Base-by-base conservation (phyloP, 2,888 invertebrate species). In the Drosophila koepferae region DNA sequence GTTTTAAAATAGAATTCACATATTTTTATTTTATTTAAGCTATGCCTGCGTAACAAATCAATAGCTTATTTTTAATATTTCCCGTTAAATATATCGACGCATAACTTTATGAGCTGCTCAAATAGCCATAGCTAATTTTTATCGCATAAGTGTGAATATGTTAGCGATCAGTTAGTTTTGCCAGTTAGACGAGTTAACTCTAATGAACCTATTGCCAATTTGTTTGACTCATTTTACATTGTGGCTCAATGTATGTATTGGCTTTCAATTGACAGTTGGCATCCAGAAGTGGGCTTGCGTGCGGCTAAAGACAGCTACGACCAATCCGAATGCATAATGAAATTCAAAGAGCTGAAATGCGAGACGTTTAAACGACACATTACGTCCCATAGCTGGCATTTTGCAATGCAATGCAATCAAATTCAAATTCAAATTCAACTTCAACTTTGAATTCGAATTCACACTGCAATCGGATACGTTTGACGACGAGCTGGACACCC, bases 191-290 rank as follows among this genome's bases (percentile, higher is more conserved):
- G 44, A 43, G 64, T 72, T 70, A 74, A 60, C 64, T 61, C 46
- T 67, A 62, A 78, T 78, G 63, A 58, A 76, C 74, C 46, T 55
- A 51, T 59, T 60, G 43, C 9, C 66, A 58, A 53, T 61, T 56
- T 48, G 38, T 20, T 56, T 51, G 67, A 41, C 67, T 54, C 54
- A 55, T 34, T 58, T 56, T 51, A 62, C 68, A 66, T 65, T 65
- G 74, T 74, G 74, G 43, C 69, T 60, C 55, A 64, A 66, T 69
- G 81, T 86, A 66, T 67, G 81, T 88, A 86, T 83, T 77, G 80
- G 53, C 83, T 88, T 88, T 69, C 83, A 71, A 72, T 71, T 82
- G 83, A 74, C 83, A 85, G 82, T 75, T 65, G 46, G 31, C 23
- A 40, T 23, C 18, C 62, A 64, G 66, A 63, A 56, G 65, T 53